Percentiles rank a stretch among this genome's conserved stretches.
Conservation (phyloP, 2,797 vertebrate genomes). For the Lagocephalus sceleratus region DNA sequence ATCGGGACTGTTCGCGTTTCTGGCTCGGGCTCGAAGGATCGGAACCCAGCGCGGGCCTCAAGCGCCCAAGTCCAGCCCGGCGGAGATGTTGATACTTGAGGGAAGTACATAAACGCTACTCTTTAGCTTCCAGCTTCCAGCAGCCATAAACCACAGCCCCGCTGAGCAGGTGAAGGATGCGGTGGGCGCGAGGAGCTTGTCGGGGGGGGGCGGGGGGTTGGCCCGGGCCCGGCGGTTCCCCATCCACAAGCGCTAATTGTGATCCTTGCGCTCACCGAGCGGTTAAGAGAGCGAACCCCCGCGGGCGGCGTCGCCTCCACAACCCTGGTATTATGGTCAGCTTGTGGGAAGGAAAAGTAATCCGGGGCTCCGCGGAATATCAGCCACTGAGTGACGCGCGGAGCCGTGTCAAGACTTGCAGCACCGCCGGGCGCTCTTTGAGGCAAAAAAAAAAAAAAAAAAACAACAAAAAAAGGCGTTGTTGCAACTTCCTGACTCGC, state of each 20-base stretch:
- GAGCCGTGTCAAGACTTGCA: slow-evolving; percentile 60
- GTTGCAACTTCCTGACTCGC: slow-evolving; percentile 48
- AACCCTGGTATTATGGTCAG: slow-evolving; percentile 74
- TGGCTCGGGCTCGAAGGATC: background rate
- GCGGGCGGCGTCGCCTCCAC: slow-evolving; percentile 65
- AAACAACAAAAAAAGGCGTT: no score
- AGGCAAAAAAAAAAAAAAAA: slow-evolving; percentile 38
- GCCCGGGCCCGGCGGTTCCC: slow-evolving; percentile 22
- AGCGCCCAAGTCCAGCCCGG: no score
- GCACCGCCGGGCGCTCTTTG: slow-evolving; percentile 36
- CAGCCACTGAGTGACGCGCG: slow-evolving; percentile 49
- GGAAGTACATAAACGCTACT: no score
- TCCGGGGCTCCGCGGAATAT: slow-evolving; percentile 52
- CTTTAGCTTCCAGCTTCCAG: no score
- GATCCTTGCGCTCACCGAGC: slow-evolving; percentile 55
- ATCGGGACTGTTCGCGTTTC: background rate
- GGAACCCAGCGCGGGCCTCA: background rate
- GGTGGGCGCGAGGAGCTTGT: slow-evolving; percentile 12
- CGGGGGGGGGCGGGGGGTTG: no score
- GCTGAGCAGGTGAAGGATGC: slow-evolving; percentile 18
- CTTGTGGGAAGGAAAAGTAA: slow-evolving; percentile 65
- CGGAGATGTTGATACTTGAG: no score
- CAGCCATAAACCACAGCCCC: background rate
- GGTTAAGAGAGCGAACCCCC: slow-evolving; percentile 65
- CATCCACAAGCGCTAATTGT: slow-evolving; percentile 51